A percentile compares a stretch with the other conserved stretches of the same genome.
phyloP scores from a whole-genome alignment of 2,113 vertebrate genomes.

The Podiceps cristatus region DNA sequence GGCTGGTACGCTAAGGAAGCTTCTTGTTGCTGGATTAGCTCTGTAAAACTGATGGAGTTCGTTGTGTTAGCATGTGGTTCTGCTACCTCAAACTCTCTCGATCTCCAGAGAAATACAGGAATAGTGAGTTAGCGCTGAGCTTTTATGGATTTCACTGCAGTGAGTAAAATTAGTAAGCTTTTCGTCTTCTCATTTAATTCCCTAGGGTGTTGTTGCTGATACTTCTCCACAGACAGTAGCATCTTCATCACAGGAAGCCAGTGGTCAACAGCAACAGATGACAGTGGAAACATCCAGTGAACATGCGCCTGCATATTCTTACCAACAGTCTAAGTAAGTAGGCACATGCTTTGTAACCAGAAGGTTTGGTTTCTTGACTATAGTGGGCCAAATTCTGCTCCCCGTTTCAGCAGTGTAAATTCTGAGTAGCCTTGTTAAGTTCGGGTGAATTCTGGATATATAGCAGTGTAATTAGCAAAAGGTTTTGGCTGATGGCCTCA shows the following conservation, averaged over 20 bases:
- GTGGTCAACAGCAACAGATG: slow-evolving; percentile 94
- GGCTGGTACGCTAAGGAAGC: neutral
- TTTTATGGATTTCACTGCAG: neutral
- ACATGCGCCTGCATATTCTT: slow-evolving; percentile 92
- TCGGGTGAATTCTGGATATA: neutral
- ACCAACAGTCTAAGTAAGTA: slow-evolving; percentile 96
- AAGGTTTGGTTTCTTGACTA: neutral
- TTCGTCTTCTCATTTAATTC: slow-evolving; percentile 62
- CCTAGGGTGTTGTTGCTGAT: slow-evolving; percentile 94
- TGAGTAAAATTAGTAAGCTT: slow-evolving; percentile 45
- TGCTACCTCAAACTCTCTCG: neutral
- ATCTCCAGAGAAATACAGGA: neutral
- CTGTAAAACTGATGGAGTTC: neutral
- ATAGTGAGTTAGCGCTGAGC: neutral
- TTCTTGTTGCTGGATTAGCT: neutral
- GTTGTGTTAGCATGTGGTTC: neutral
- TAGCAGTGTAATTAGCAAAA: neutral
- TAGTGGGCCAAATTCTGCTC: neutral
- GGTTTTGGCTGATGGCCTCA: neutral
- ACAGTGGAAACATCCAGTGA: slow-evolving; percentile 91
- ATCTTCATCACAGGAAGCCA: slow-evolving; percentile 93
- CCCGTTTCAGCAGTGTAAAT: neutral
- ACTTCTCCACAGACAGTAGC: slow-evolving; percentile 93
- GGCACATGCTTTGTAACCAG: neutral
- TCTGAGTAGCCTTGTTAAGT: neutral